Evolutionary conservation across 2,888 invertebrate genomes (phyloP).

Genomic region (Baccha elongata): DNA sequence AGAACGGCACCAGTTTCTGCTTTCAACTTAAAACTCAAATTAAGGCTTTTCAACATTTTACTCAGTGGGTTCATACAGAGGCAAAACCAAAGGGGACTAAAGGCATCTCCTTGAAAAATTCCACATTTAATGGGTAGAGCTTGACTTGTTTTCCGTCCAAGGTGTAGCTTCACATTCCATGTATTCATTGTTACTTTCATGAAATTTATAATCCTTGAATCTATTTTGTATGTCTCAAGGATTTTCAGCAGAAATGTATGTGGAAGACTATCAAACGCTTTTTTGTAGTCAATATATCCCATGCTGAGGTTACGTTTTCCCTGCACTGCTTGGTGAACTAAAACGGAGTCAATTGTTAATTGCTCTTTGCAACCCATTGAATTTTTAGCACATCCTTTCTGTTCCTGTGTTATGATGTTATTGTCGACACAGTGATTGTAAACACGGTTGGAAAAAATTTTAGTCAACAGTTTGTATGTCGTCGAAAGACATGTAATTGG

Average conservation of each 20-base stretch:
- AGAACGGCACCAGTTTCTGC: too few relatives aligned
- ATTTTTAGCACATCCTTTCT: slow-evolving; percentile 34
- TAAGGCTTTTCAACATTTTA: background rate
- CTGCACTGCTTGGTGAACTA: background rate
- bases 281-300: background rate
- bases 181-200: background rate
- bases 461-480: slow-evolving; percentile 23
- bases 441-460: slow-evolving; percentile 5
- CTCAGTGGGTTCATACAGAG: background rate
- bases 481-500: slow-evolving; percentile 47
- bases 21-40: background rate
- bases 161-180: background rate
- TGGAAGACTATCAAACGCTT: background rate
- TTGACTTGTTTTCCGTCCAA: background rate
- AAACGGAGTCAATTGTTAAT: slow-evolving; percentile 17
- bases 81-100: background rate
- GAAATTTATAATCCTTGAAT: background rate
- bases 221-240: background rate
- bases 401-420: slow-evolving; percentile 25
- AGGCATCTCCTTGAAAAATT: background rate
- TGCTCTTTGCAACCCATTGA: slow-evolving; percentile 43
- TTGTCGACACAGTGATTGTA: slow-evolving; percentile 11
- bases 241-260: background rate
- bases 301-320: background rate
- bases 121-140: background rate